phyloP scores from a whole-genome alignment of 2,888 invertebrate species.

The Mimachlamys varia region DNA sequence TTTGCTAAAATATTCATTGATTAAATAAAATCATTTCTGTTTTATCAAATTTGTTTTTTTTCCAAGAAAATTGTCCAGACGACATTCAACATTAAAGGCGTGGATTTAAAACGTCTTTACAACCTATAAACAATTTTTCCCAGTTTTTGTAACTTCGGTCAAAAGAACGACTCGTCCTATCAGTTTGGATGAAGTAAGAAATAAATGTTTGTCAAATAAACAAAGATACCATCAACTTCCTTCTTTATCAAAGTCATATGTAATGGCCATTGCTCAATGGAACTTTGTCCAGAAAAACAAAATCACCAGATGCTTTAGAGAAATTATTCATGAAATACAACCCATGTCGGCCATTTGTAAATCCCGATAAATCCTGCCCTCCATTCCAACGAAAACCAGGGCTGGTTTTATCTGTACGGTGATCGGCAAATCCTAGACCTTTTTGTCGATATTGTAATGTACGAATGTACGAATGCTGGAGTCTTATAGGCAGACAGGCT shows the following conservation, averaged over 20 bases:
- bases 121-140: too few relatives aligned
- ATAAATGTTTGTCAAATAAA: neutral
- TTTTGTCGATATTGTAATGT: neutral
- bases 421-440: neutral
- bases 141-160: too few relatives aligned
- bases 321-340: slow-evolving; percentile 27
- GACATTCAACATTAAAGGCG: too few relatives aligned
- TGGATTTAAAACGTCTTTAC: too few relatives aligned
- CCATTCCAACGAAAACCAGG: neutral
- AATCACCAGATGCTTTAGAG: neutral
- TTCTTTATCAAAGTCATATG: neutral
- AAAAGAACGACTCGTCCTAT: too few relatives aligned
- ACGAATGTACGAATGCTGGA: neutral
- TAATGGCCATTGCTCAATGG: neutral
- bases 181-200: too few relatives aligned
- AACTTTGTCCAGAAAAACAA: neutral
- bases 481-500: neutral
- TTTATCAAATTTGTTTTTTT: too few relatives aligned
- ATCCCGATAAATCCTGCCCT: slow-evolving; percentile 22
- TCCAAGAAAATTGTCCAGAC: too few relatives aligned
- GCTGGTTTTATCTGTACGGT: neutral
- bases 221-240: neutral
- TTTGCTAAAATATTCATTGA: too few relatives aligned
- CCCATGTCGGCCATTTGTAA: neutral
- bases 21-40: too few relatives aligned